A percentile compares a stretch with the other conserved stretches of the same genome.
These are phyloP conservation scores for Rhopalosiphum padi DNA, from an alignment of 1,140 invertebrate species.

Conservation along the genomic window DNA sequence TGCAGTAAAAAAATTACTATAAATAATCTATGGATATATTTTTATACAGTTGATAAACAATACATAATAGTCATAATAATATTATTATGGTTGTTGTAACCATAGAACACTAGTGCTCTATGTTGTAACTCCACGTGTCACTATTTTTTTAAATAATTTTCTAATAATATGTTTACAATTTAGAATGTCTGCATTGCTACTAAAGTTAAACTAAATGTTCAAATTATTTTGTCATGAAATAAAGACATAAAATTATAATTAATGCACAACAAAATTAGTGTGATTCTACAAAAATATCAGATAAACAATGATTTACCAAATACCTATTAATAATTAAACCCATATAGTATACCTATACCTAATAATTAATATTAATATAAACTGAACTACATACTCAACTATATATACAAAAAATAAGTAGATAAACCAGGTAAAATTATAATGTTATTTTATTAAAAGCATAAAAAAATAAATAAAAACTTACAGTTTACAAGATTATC, in stretches of 20 bases:
- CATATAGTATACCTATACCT: neutral
- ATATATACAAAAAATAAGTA: too few species aligned
- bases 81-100: too few species aligned
- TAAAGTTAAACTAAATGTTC: neutral
- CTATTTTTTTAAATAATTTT: neutral
- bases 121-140: too few species aligned
- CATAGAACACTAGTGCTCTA: too few species aligned
- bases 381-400: too few species aligned
- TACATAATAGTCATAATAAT: too few species aligned
- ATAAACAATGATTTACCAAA: neutral
- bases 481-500: conserved; percentile 1
- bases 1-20: too few species aligned
- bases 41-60: too few species aligned
- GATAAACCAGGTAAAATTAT: neutral
- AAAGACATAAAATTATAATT: too few species aligned
- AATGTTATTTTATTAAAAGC: neutral
- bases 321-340: neutral
- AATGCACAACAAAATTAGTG: neutral
- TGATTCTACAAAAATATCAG: neutral
- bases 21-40: too few species aligned
- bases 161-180: neutral
- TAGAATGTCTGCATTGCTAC: neutral
- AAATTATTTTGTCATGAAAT: neutral
- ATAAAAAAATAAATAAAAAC: conserved; percentile 20
- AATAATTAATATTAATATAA: too few species aligned